These are phyloP conservation scores for Theristicus caerulescens DNA, from an alignment of 2,113 vertebrate species.

Conservation along the genomic window DNA sequence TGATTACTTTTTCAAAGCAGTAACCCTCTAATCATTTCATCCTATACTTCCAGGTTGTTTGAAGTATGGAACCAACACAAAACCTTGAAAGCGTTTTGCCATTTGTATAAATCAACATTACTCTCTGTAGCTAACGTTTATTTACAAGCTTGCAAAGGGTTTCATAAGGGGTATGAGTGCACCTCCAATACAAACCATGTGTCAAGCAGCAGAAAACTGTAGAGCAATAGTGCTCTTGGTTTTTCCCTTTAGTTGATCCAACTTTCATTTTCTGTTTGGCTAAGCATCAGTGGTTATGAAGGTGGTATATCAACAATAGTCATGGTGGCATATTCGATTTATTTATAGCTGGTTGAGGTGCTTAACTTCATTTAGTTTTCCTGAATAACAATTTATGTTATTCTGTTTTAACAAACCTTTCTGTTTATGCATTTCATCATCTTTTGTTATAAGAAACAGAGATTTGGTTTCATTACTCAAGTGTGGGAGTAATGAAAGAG, in stretches of 20 bases:
- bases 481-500: neutral
- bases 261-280: slow-evolving; percentile 37
- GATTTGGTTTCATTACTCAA: slow-evolving; percentile 3
- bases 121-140: neutral
- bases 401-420: slow-evolving; percentile 1
- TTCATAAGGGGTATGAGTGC: neutral
- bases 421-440: slow-evolving; percentile 17
- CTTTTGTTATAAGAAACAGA: neutral
- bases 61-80: neutral
- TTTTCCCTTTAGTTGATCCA: neutral
- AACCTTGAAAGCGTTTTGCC: slow-evolving; percentile 17
- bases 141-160: slow-evolving; percentile 11
- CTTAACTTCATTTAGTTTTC: slow-evolving; percentile 27
- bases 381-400: slow-evolving; percentile 38
- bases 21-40: neutral
- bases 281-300: slow-evolving; percentile 24
- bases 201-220: slow-evolving; percentile 1
- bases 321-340: neutral
- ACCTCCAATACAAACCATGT: slow-evolving; percentile 60
- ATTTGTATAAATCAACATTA: neutral
- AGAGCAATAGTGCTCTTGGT: neutral
- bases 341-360: neutral
- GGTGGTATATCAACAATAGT: slow-evolving; percentile 26
- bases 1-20: slow-evolving; percentile 29
- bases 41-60: slow-evolving; percentile 2